Evolutionary conservation across 2,797 vertebrate species (phyloP).

Genomic region (Mus spretus): DNA sequence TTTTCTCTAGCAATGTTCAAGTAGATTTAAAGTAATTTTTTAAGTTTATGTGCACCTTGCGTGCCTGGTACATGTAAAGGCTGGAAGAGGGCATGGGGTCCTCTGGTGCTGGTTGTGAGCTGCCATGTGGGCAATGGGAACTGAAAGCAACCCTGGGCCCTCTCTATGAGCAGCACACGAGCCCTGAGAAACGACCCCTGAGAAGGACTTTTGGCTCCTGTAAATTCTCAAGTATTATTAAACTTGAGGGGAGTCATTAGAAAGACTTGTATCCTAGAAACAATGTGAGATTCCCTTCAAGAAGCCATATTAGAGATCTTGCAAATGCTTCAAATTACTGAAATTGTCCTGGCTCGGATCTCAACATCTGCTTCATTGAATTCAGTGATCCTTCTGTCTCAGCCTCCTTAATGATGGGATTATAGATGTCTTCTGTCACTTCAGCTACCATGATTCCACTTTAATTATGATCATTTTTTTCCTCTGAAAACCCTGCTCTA

Average conservation of each 20-base stretch:
- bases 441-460: too few relatives aligned
- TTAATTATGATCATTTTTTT: background rate
- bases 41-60: background rate
- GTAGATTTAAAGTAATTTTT: background rate
- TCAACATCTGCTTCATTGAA: background rate
- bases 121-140: background rate
- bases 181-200: background rate
- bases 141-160: background rate
- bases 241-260: background rate
- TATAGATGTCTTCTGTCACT: background rate
- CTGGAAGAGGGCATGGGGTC: background rate
- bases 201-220: background rate
- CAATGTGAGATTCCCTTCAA: background rate
- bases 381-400: background rate
- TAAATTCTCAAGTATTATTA: background rate
- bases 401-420: background rate
- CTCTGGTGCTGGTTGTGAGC: background rate
- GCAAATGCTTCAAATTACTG: background rate
- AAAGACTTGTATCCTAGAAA: background rate
- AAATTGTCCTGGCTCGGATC: background rate
- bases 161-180: background rate
- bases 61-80: background rate
- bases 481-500: background rate
- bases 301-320: background rate
- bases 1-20: background rate